phyloP scores from a whole-genome alignment of 2,797 vertebrate species.

The Atherinosoma microstoma region DNA sequence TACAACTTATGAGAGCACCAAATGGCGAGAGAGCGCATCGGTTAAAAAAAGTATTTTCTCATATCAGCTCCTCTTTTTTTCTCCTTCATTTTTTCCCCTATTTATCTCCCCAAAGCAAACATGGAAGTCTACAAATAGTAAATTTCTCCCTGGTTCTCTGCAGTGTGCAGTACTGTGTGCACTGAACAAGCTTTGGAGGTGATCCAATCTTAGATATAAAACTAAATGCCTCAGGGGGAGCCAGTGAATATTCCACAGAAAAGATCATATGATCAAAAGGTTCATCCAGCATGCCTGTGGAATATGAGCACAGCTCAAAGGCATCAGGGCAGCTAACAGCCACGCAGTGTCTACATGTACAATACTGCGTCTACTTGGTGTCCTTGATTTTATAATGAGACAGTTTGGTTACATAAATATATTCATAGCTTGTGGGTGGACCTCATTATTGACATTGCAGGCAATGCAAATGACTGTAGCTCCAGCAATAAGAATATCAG shows the following conservation, averaged over 20 bases:
- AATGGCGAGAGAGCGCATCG: neutral
- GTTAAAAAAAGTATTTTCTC: neutral
- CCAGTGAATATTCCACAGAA: slow-evolving; percentile 32
- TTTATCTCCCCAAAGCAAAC: neutral
- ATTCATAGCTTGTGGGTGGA: slow-evolving; percentile 67
- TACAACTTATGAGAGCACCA: neutral
- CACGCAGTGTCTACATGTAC: slow-evolving; percentile 19
- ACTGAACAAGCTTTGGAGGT: slow-evolving; percentile 32
- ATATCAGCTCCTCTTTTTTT: neutral
- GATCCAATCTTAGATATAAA: slow-evolving; percentile 32
- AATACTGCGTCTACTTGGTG: slow-evolving; percentile 1
- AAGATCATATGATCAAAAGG: slow-evolving; percentile 61
- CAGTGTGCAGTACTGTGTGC: neutral
- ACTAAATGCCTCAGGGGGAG: slow-evolving; percentile 35
- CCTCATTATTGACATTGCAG: slow-evolving; percentile 62
- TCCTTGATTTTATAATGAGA: slow-evolving; percentile 67
- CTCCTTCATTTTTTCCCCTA: too few species aligned
- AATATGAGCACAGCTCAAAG: slow-evolving; percentile 46
- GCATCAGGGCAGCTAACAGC: slow-evolving; percentile 40
- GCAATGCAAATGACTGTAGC: slow-evolving; percentile 52
- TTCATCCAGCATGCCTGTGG: slow-evolving; percentile 35
- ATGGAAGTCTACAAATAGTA: neutral
- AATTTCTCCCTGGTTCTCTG: slow-evolving; percentile 12
- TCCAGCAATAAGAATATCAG: slow-evolving; percentile 30
- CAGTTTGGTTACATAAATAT: slow-evolving; percentile 44